A percentile compares a stretch with the other conserved stretches of the same genome.
Evolutionary conservation across 1,140 invertebrate species (phyloP).

Genomic region (Drosophila tristis): DNA sequence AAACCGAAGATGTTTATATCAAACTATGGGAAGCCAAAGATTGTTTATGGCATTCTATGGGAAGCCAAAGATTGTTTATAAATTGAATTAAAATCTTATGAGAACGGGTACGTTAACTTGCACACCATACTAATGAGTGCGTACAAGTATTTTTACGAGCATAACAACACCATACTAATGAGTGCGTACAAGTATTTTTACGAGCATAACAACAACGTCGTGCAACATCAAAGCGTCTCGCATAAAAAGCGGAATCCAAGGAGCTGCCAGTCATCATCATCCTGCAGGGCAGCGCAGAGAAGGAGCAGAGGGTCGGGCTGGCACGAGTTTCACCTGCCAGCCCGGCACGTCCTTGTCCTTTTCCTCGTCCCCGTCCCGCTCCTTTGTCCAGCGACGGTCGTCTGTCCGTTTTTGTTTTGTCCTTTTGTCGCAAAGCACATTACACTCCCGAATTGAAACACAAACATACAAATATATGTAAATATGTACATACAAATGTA

Average conservation of each 20-base stretch:
- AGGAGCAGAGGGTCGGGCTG: not conserved
- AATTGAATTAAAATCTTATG: no score
- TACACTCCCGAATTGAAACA: slow-evolving; percentile 13
- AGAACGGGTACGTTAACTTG: no score
- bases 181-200: slow-evolving; percentile 71
- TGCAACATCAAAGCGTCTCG: slow-evolving; percentile 69
- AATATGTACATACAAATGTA: not conserved
- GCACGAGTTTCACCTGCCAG: not conserved
- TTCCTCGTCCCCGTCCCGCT: slow-evolving; percentile 3
- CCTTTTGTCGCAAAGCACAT: slow-evolving; percentile 3
- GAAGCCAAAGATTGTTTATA: no score
- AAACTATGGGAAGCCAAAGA: no score
- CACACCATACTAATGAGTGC: no score
- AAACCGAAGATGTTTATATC: no score
- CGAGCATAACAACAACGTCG: slow-evolving; percentile 72
- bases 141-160: no score
- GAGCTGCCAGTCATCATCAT: slow-evolving; percentile 14
- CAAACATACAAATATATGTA: slow-evolving; percentile 21
- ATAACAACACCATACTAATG: slow-evolving; percentile 42
- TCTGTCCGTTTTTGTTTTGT: slow-evolving; percentile 31
- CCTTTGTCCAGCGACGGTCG: slow-evolving; percentile 9
- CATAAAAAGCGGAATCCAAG: slow-evolving; percentile 64
- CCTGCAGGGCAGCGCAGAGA: no score
- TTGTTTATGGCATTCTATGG: no score
- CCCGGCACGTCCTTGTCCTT: slow-evolving; percentile 8